These are phyloP conservation scores for Diorhabda sublineata DNA, from an alignment of 1,140 invertebrate species.

Conservation along the genomic window DNA sequence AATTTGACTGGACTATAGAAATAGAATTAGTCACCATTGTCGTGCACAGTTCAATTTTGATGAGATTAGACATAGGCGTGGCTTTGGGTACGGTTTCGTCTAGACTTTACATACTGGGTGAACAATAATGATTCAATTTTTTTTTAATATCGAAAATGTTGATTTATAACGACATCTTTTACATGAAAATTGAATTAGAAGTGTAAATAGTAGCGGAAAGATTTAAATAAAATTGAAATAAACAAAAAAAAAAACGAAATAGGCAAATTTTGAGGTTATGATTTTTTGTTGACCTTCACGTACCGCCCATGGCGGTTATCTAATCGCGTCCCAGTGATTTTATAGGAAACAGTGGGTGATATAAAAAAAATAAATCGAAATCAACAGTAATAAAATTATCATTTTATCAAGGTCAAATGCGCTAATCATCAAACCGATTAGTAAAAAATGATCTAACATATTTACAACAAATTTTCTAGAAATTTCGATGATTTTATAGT, in stretches of 20 bases:
- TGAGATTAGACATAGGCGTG: slow-evolving; percentile 19
- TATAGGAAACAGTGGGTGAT: slow-evolving; percentile 23
- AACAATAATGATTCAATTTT: too few relatives aligned
- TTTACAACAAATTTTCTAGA: neutral
- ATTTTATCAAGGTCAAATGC: slow-evolving; percentile 9
- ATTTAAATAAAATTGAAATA: too few relatives aligned
- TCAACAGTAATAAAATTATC: slow-evolving; percentile 11
- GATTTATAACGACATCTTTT: too few relatives aligned
- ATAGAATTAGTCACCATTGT: slow-evolving; percentile 25
- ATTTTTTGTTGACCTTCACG: too few relatives aligned
- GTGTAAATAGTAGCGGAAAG: too few relatives aligned
- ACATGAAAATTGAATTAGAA: too few relatives aligned
- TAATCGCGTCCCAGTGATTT: slow-evolving; percentile 11
- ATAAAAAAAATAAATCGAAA: neutral
- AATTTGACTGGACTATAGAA: slow-evolving; percentile 1
- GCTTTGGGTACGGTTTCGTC: slow-evolving; percentile 4
- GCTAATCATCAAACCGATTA: neutral
- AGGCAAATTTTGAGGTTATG: too few relatives aligned
- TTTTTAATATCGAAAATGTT: too few relatives aligned
- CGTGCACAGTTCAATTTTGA: slow-evolving; percentile 16
- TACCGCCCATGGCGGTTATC: neutral
- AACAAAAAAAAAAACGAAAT: too few relatives aligned
- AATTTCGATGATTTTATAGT: neutral
- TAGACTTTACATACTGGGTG: neutral
- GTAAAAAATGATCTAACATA: neutral